phyloP scores from a whole-genome alignment of 1,140 invertebrate genomes.

The Coelopa frigida region DNA sequence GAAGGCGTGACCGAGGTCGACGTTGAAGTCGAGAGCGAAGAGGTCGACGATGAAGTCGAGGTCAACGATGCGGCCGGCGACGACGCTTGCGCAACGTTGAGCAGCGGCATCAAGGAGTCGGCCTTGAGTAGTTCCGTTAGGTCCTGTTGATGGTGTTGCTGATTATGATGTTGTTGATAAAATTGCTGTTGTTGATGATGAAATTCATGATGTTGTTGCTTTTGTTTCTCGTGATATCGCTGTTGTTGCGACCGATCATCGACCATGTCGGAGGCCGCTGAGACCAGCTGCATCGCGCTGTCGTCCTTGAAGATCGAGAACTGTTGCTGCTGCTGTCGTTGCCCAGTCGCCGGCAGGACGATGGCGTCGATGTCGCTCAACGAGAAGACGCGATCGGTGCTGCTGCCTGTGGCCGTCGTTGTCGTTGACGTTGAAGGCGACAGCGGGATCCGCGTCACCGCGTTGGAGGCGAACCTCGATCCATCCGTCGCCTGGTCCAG shows the following conservation, averaged over 20 bases:
- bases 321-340: neutral
- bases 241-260: neutral
- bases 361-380: conserved; percentile 31
- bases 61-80: neutral
- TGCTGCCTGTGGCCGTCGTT: neutral
- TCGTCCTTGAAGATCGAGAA: conserved; percentile 14
- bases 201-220: neutral
- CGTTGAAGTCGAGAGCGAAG: too few relatives aligned
- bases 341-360: conserved; percentile 24
- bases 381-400: neutral
- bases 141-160: conserved; percentile 1
- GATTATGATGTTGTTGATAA: neutral
- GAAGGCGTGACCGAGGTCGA: too few relatives aligned
- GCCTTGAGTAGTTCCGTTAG: conserved; percentile 32
- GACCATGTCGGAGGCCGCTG: conserved; percentile 4
- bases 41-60: too few relatives aligned
- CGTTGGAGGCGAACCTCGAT: too few relatives aligned
- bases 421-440: neutral
- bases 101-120: conserved; percentile 31
- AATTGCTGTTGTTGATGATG: neutral
- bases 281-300: conserved; percentile 9
- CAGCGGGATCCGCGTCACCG: too few relatives aligned
- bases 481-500: neutral
- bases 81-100: neutral
- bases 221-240: neutral